A percentile compares a stretch with the other conserved stretches of the same genome.
Evolutionary conservation across 2,888 invertebrate genomes (phyloP).

Genomic region (Abrostola triplasia): DNA sequence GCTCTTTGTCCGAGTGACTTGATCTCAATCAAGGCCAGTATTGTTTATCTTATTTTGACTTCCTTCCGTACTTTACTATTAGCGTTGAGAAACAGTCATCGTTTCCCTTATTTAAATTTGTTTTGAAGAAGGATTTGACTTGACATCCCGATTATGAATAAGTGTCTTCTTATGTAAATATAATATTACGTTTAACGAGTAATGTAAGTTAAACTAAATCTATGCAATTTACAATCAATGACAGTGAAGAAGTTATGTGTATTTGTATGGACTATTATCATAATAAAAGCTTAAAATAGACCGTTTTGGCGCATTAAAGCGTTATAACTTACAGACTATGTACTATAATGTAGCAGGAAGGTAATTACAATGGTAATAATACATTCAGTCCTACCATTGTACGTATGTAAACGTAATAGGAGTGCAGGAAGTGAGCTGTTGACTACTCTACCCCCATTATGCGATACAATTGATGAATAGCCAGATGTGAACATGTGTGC

Average conservation of each 20-base stretch:
- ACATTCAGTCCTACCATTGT: constrained; percentile 43
- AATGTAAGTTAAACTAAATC: no score
- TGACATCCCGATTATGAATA: constrained; percentile 20
- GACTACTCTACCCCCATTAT: constrained; percentile 80
- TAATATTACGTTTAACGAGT: no score
- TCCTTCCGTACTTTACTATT: constrained; percentile 57
- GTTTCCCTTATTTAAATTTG: constrained; percentile 46
- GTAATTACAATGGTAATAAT: constrained; percentile 50
- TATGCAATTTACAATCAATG: no score
- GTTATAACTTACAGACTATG: constrained; percentile 26
- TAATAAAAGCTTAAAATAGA: neutral
- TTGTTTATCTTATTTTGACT: constrained; percentile 59
- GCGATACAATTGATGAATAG: constrained; percentile 84
- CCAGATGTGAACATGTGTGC: constrained; percentile 81
- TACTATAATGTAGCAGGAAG: constrained; percentile 51
- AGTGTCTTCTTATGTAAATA: no score
- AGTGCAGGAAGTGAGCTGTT: constrained; percentile 78
- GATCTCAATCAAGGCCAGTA: constrained; percentile 57
- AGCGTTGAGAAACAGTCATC: constrained; percentile 41
- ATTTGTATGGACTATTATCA: no score
- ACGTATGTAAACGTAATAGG: constrained; percentile 57
- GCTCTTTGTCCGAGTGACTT: constrained; percentile 41
- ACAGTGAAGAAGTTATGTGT: no score
- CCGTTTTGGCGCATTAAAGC: constrained; percentile 11
- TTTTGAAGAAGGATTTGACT: constrained; percentile 16